Evolutionary conservation across 2,113 vertebrate species (phyloP), one percentile per base, ranked within the genome.

Genomic region (Chaetorhynchus papuensis): DNA sequence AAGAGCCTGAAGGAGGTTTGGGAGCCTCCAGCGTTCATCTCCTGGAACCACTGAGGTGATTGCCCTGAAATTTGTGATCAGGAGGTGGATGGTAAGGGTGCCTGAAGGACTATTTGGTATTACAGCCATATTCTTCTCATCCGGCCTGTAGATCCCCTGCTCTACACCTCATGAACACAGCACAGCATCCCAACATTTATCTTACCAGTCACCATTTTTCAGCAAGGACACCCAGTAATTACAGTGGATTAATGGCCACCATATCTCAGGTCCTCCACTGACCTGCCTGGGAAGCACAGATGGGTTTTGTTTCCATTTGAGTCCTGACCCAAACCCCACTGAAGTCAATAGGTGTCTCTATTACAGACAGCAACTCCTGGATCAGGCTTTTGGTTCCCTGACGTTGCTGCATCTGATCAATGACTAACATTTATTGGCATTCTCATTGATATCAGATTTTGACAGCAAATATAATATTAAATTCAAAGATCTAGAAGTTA

Each of bases 371-470:
- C 82, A 60, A 71, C 57, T 91, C 79, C 59, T 93, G 39, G 35
- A 66, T 59, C 30, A 33, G 66, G 59, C 18, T 69, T 37, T 60
- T 47, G 5, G 41, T 50, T 83, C 69, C 28, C 61, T 88, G 79
- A 66, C 61, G 41, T 4, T 88, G 77, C 61, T 90, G 56, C 41
- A 47, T 19, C 85, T 92, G 85, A 96, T 90, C 91, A 91, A 91
- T 88, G 65, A 53, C 65, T 89, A 85, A 52, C 13, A 9, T 79
- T 95, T 88, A 92, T 64, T 72, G 65, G 37, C 79, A 90, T 85
- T 78, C 84, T 86, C 49, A 93, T 18, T 92, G 79, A 65, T 69
- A 91, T 84, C 53, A 78, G 69, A 66, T 72, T 94, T 83, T 95
- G 79, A 90, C 74, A 88, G 80, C 27, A 88, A 94, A 80, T 83